Percentiles rank a stretch among this genome's conserved stretches.
phyloP scores from a whole-genome alignment of 1,140 invertebrate genomes.

The Thrips palmi region DNA sequence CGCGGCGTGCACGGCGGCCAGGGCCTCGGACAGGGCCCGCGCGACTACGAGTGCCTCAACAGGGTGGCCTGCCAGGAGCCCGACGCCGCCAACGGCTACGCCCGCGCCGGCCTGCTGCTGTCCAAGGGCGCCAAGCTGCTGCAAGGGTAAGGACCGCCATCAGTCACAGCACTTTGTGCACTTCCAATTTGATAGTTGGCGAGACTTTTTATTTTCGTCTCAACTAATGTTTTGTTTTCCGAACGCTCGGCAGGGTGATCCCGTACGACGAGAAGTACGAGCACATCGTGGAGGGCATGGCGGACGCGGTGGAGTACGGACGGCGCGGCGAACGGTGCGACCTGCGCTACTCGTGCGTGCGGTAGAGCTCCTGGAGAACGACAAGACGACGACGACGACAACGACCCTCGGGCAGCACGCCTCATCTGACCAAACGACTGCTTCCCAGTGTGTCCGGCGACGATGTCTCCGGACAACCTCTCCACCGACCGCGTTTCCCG shows the following conservation, averaged over 20 bases:
- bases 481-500: too few relatives aligned
- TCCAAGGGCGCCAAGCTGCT: slow-evolving; percentile 47
- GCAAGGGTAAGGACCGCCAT: slow-evolving; percentile 32
- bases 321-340: slow-evolving; percentile 18
- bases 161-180: neutral
- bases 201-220: neutral
- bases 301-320: slow-evolving; percentile 24
- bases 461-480: too few relatives aligned
- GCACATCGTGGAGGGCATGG: slow-evolving; percentile 20
- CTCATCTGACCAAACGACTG: too few relatives aligned
- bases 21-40: too few relatives aligned
- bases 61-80: slow-evolving; percentile 55
- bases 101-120: slow-evolving; percentile 50
- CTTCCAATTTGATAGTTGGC: neutral
- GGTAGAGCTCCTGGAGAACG: too few relatives aligned
- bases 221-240: slow-evolving; percentile 15
- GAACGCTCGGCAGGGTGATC: too few relatives aligned
- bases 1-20: too few relatives aligned
- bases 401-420: too few relatives aligned
- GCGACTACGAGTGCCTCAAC: slow-evolving; percentile 51
- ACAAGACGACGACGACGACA: too few relatives aligned
- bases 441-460: too few relatives aligned
- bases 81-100: slow-evolving; percentile 47
- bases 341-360: slow-evolving; percentile 23
- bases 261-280: slow-evolving; percentile 22